Conservation (phyloP, 1,140 invertebrate species). For the Reticulitermes speratus region DNA sequence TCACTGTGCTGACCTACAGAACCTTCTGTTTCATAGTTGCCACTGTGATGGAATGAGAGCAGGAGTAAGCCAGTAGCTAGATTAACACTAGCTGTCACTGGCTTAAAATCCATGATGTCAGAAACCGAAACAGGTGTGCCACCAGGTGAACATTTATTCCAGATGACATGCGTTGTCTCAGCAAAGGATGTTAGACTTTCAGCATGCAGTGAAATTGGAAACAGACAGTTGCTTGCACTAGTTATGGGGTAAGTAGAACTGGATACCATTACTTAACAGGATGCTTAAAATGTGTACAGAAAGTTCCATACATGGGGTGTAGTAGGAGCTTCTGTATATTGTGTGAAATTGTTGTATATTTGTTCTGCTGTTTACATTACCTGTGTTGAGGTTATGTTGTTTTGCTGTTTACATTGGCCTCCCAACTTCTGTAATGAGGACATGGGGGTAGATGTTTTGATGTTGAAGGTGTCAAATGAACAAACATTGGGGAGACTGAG, state of each 20-base stretch:
- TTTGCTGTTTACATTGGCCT: not conserved
- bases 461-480: too few species aligned
- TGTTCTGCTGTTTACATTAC: not conserved
- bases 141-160: slow-evolving; percentile 41
- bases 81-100: not conserved
- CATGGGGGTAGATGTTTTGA: too few species aligned
- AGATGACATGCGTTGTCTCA: slow-evolving; percentile 49
- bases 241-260: slow-evolving; percentile 39
- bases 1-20: not conserved
- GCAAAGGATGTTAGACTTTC: slow-evolving; percentile 45
- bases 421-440: not conserved
- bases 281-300: not conserved
- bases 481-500: too few species aligned
- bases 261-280: not conserved
- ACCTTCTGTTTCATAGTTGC: not conserved
- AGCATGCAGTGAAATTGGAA: slow-evolving; percentile 44
- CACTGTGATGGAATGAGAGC: not conserved
- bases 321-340: not conserved
- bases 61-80: slow-evolving; percentile 3
- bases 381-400: not conserved
- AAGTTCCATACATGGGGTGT: not conserved
- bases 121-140: not conserved
- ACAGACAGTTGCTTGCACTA: slow-evolving; percentile 47
- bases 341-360: not conserved
- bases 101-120: not conserved